Evolutionary conservation across 2,888 invertebrate species (phyloP), one percentile per base, ranked within the genome.

Genomic region (Drosophila rellima): DNA sequence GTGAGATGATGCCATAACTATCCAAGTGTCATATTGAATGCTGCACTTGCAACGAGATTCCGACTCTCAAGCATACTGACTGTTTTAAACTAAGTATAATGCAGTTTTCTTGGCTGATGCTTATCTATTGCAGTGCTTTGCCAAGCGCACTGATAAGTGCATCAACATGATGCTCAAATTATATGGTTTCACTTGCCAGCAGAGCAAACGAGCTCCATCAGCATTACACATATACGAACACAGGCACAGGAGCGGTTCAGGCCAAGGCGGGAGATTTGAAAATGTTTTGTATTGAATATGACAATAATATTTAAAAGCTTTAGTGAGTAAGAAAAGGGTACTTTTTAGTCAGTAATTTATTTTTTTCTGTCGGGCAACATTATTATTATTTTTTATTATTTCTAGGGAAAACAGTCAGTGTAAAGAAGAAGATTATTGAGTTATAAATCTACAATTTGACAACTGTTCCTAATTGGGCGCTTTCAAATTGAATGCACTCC

Each of bases 161-260:
- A 79, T 72, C 82, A 82, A 79, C 77, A 87, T 85, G 77, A 82
- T 77, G 82, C 77, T 88, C 81, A 87, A 85, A 85, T 88, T 85
- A 88, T 85, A 85, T 85, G 88, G 82, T 66, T 74, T 75, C 61
- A 59, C 55, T 74, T 71, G 74, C 74, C 57, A 67, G 59, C 61
- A 44, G 55, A 51, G 63, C 51, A 59, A 84, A 74, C 69, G 67
- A 80, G 80, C 66, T 42, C 78, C 87, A 83, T 87, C 84, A 83
- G 69, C 82, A 79, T 83, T 84, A 83, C 68, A 76, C 57, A 68
- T 48, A 61, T 59, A 70, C 44, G 40, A 42, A n/a, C 11, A 39
- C 20, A 8, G 18, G 2, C 37, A 37, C 37, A 37, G 37, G 37
- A 37, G 37, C 37, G 37, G 15, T 8, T 37, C 37, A 15, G 37